Percentiles rank a stretch among this genome's conserved stretches.
These are phyloP conservation scores for Junco hyemalis DNA, from an alignment of 2,113 vertebrate species.

Conservation along the genomic window DNA sequence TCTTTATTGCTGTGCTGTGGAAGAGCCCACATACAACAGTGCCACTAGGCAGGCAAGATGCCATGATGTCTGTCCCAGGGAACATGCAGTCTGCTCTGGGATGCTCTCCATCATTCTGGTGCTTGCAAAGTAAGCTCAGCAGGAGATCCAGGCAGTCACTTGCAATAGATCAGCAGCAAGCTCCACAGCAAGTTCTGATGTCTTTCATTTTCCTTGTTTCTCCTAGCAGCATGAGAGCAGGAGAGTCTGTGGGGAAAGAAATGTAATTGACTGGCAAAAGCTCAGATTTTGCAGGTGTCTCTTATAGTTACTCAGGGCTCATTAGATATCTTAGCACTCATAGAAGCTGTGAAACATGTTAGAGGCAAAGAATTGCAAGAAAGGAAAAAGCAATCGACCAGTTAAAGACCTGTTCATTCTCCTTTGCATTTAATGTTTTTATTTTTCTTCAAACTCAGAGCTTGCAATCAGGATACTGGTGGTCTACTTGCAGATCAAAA, in stretches of 20 bases:
- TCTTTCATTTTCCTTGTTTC: not conserved
- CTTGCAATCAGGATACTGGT: not conserved
- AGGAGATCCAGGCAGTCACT: not conserved
- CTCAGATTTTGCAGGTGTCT: conserved; percentile 47
- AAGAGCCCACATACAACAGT: not conserved
- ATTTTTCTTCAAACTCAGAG: not conserved
- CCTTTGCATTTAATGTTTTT: not conserved
- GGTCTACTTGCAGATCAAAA: not conserved
- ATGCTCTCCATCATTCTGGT: not conserved
- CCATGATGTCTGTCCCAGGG: accelerated
- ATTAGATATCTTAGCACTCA: not conserved
- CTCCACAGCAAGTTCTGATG: not conserved
- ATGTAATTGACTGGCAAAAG: conserved; percentile 14
- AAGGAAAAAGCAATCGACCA: not conserved
- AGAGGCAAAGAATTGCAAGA: conserved; percentile 1
- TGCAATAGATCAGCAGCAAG: not conserved
- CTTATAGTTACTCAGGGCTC: not conserved
- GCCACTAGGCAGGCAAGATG: not conserved
- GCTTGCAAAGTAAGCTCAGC: not conserved
- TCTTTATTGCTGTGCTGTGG: not conserved
- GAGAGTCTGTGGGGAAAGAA: not conserved
- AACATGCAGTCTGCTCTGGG: not conserved
- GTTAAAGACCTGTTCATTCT: not conserved
- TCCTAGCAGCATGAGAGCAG: not conserved
- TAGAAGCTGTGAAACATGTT: not conserved